A percentile compares a stretch with the other conserved stretches of the same genome.
Evolutionary conservation across 1,140 invertebrate genomes (phyloP).

Genomic region (Trichoplusia ni): DNA sequence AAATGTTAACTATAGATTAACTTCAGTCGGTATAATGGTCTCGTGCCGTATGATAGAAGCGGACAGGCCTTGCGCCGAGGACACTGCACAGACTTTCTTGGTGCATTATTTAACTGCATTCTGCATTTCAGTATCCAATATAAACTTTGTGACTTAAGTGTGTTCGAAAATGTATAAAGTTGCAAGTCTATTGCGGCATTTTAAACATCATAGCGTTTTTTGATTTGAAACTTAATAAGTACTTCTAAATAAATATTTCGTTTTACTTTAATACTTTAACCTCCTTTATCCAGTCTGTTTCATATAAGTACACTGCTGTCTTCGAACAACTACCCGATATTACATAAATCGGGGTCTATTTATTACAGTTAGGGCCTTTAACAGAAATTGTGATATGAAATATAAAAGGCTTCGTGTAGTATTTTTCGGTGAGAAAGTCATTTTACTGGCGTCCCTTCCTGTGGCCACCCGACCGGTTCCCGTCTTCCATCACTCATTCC

Average conservation of each 20-base stretch:
- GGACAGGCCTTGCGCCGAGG: conserved; percentile 3
- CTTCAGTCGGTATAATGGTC: background rate
- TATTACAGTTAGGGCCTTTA: conserved; percentile 7
- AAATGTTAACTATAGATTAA: background rate
- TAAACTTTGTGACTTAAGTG: conserved; percentile 13
- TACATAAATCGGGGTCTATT: conserved; percentile 3
- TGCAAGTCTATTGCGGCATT: background rate
- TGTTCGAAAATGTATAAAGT: conserved; percentile 1
- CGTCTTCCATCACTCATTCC: conserved; percentile 42
- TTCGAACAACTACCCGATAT: too few relatives aligned
- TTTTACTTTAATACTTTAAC: background rate
- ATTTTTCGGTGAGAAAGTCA: conserved; percentile 43
- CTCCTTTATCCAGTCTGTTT: too few relatives aligned
- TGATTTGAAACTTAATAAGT: too few relatives aligned
- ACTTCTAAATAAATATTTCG: background rate
- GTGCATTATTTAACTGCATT: conserved; percentile 34
- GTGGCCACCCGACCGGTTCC: conserved; percentile 21
- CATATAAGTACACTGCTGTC: too few relatives aligned
- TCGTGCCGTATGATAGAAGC: conserved; percentile 21
- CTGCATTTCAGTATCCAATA: conserved; percentile 1
- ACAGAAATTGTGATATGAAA: conserved; percentile 25
- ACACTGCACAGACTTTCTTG: conserved; percentile 7
- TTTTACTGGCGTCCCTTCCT: conserved; percentile 35
- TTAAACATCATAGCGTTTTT: too few relatives aligned
- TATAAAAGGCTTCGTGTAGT: conserved; percentile 24